A percentile compares a stretch with the other conserved stretches of the same genome.
These are phyloP conservation scores for Popillia japonica DNA, from an alignment of 1,140 invertebrate species.

Conservation along the genomic window DNA sequence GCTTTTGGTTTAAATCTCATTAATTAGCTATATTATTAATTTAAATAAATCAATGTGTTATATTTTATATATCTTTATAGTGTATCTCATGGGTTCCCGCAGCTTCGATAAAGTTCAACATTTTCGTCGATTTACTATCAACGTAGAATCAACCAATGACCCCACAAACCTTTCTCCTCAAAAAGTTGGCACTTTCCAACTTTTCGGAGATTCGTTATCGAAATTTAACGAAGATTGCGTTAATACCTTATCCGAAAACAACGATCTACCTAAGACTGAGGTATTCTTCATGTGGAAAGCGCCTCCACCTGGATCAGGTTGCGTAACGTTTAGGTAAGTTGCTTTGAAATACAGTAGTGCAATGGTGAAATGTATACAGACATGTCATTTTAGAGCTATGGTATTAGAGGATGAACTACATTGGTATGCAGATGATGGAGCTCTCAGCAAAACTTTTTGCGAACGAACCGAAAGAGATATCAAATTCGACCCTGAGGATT, in stretches of 20 bases:
- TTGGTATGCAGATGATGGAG: slow-evolving; percentile 93
- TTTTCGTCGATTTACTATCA: slow-evolving; percentile 84
- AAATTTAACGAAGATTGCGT: slow-evolving; percentile 86
- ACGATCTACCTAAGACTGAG: slow-evolving; percentile 82
- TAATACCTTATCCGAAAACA: slow-evolving; percentile 83
- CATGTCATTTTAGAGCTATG: slow-evolving; percentile 74
- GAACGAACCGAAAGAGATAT: slow-evolving; percentile 71
- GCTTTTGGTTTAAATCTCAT: no score
- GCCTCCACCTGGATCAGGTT: slow-evolving; percentile 82
- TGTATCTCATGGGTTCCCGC: slow-evolving; percentile 77
- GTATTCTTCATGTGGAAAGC: slow-evolving; percentile 92
- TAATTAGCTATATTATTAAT: no score
- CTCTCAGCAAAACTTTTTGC: slow-evolving; percentile 82
- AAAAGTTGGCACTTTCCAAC: slow-evolving; percentile 78
- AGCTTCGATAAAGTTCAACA: slow-evolving; percentile 79
- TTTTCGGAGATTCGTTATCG: slow-evolving; percentile 81
- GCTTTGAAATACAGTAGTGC: background rate
- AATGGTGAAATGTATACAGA: slow-evolving; percentile 15
- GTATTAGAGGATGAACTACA: slow-evolving; percentile 81
- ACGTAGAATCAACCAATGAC: slow-evolving; percentile 72
- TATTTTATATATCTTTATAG: slow-evolving; percentile 59
- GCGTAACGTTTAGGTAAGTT: slow-evolving; percentile 77
- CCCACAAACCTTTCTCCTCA: slow-evolving; percentile 64
- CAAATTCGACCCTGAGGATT: slow-evolving; percentile 65
- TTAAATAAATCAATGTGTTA: background rate